Conservation (phyloP, 2,113 vertebrate species). For the Tachuris rubrigastra region DNA sequence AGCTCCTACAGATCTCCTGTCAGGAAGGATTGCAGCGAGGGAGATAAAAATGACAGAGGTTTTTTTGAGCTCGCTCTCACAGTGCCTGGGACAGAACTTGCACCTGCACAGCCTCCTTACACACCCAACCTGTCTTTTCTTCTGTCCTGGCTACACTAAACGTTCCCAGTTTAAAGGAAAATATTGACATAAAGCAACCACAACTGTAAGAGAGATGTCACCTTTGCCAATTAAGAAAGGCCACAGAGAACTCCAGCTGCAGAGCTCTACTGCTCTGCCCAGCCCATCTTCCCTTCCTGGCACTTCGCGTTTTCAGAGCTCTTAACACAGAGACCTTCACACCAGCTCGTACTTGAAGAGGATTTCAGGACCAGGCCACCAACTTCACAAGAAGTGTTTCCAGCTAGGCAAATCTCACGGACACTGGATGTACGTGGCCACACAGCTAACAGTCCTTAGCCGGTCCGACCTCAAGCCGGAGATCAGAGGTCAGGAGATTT, state of each 20-base stretch:
- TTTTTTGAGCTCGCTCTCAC: background rate
- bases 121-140: background rate
- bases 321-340: background rate
- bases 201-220: background rate
- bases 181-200: background rate
- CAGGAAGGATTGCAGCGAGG: background rate
- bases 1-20: background rate
- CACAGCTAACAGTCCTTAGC: too few relatives aligned
- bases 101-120: background rate
- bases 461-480: accelerated
- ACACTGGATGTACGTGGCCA: accelerated
- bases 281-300: background rate
- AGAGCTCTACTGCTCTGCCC: background rate
- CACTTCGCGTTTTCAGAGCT: background rate
- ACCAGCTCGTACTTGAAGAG: background rate
- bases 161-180: background rate
- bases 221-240: background rate
- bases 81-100: background rate
- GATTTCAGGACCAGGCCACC: background rate
- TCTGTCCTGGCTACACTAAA: background rate
- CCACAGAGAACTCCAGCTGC: background rate
- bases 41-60: background rate
- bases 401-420: background rate
- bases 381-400: background rate
- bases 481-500: background rate